Base-by-base conservation (phyloP, 2,113 vertebrate genomes). In the Eurystomus gularis region DNA sequence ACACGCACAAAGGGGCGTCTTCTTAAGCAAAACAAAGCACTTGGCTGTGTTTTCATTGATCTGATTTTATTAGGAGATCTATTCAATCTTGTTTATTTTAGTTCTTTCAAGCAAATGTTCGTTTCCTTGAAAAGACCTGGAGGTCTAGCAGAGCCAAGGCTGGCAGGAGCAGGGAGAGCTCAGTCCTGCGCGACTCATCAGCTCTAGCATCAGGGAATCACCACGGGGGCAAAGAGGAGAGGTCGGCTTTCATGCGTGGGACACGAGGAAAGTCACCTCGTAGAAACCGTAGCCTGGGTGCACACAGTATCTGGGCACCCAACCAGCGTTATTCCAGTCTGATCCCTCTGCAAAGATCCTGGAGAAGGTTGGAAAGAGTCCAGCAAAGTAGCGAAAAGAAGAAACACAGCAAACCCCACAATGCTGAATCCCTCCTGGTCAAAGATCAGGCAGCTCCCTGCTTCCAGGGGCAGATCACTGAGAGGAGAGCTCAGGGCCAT, bases 21-120 rank as follows among this genome's bases (percentile, higher is more conserved):
- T 71, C 83, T 82, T 8, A 88, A 97, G 78, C 39, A 54, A 86
- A 96, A 92, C 70, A 90, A 93, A 89, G 62, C 54, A 21, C 88
- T 94, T 81, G 93, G 95, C 82, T 42, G 1, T 54, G 89, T 46
- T 90, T 71, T 75, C 40, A 69, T 91, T 90, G 90, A 89, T 82
- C 66, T 78, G 69, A 3, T 44, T 86, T 61, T 64, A 61, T 52
- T 62, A 26, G 57, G 78, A 71, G 52, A 80, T 93, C 21, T 85
- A 65, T 94, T 90, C 80, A 81, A 0, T 9, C 25, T 52, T 82
- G 71, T 89, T 96, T 84, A 51, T 71, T 93, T 75, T 72, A 28
- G 44, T 37, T 82, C 68, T 88, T 70, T 42, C 11, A 33, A 93
- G 91, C 71, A 77, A 91, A 93, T 64, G 76, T 66, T 88, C 17